Base-by-base conservation (phyloP, 2,113 vertebrate species). In the Fregata magnificens region DNA sequence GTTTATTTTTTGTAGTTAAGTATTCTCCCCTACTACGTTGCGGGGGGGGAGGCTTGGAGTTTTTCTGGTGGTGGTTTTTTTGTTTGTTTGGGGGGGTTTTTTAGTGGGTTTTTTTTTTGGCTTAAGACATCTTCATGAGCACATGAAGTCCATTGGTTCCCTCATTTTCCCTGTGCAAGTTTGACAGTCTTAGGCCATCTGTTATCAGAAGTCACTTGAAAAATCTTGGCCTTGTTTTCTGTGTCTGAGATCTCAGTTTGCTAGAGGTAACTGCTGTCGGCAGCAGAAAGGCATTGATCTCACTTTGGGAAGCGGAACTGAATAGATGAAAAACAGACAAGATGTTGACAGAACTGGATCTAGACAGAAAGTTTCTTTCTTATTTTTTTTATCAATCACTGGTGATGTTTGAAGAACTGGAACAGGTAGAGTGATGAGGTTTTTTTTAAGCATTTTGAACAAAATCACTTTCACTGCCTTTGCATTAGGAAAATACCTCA, bases 221-320 rank as follows among this genome's bases (percentile, higher is more conserved):
- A 90, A 93, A 63, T 82, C 72, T 95, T 93, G 82, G 71, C 88
- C 79, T 78, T 92, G 29, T 66, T 85, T 90, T 86, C 55, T 74
- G 25, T 90, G 90, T 86, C 59, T 88, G 72, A 83, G 65, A 55
- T 90, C 24, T 78, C 59, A 31, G 76, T 95, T 96, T 95, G 61
- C 52, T 76, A 7, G 83, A 74, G 63, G 72, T 91, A 70, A 36
- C 71, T 25, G 34, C 74, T 83, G 66, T 89, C 13, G 5, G 8
- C 71, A 58, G 66, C 82, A 78, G 88, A 83, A 83, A 10, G 72
- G 73, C 80, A 84, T 53, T 38, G 38, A 80, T 90, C 92, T 93
- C 38, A 13, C 90, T 90, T 90, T 49, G 83, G 79, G 79, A 96
- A 42, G 88, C 61, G 22, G 86, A 93, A 91, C 73, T 53, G n/a